These are phyloP conservation scores for Chelonus formosanus DNA, from an alignment of 2,888 invertebrate genomes.

Conservation along the genomic window DNA sequence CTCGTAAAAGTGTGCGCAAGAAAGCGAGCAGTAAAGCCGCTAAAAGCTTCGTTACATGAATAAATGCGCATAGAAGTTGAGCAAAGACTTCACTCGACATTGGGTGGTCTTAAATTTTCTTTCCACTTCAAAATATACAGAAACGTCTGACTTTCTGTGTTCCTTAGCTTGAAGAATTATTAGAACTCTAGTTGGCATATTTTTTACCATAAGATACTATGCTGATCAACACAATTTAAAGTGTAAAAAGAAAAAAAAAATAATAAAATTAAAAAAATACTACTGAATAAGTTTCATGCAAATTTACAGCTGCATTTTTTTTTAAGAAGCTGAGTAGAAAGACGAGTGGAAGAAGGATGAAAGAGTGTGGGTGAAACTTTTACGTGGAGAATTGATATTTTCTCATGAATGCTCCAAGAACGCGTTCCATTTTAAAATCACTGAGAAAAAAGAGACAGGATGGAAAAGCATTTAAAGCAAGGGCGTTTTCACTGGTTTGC, in stretches of 20 bases:
- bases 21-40: constrained; percentile 42
- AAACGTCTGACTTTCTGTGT: not conserved
- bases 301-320: too few relatives aligned
- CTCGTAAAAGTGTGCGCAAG: constrained; percentile 41
- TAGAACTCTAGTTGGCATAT: not conserved
- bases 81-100: constrained; percentile 10
- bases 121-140: constrained; percentile 6
- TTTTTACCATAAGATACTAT: not conserved
- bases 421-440: constrained; percentile 20
- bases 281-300: too few relatives aligned
- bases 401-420: constrained; percentile 20
- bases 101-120: constrained; percentile 27
- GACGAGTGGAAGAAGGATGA: not conserved
- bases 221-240: not conserved
- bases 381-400: constrained; percentile 15
- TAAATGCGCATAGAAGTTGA: constrained; percentile 36
- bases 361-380: not conserved
- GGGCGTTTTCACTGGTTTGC: constrained; percentile 9
- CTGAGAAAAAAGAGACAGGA: constrained; percentile 8
- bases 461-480: not conserved
- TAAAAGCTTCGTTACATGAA: constrained; percentile 46
- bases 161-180: not conserved
- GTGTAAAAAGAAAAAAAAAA: not conserved
- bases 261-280: not conserved
- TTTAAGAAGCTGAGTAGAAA: not conserved